Percentiles rank a stretch among this genome's conserved stretches.
Conservation (phyloP, 2,888 invertebrate genomes). For the Ametastegia equiseti region DNA sequence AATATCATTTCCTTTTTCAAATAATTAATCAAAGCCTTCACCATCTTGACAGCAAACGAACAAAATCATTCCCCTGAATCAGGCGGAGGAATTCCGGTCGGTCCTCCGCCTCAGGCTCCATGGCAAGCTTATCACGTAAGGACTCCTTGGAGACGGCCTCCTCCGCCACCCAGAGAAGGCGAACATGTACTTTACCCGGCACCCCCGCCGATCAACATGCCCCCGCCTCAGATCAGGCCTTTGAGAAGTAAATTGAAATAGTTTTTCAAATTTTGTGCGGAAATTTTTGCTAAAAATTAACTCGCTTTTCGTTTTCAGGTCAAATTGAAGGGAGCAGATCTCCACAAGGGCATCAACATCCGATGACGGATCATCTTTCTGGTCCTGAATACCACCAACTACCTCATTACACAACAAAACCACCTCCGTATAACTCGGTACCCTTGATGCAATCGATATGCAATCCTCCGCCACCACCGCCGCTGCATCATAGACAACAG, state of each 20-base stretch:
- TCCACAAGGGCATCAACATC: conserved; percentile 60
- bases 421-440: conserved; percentile 64
- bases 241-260: conserved; percentile 60
- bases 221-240: conserved; percentile 71
- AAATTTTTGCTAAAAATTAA: too few relatives aligned
- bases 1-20: background rate
- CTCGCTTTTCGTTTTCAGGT: conserved; percentile 58
- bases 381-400: conserved; percentile 66
- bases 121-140: conserved; percentile 69
- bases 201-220: conserved; percentile 69
- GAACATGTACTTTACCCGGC: conserved; percentile 59
- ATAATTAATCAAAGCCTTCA: background rate
- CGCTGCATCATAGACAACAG: conserved; percentile 59
- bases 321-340: conserved; percentile 66
- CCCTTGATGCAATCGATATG: conserved; percentile 70
- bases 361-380: conserved; percentile 62
- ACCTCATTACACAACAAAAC: conserved; percentile 64
- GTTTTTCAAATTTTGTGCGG: conserved; percentile 6
- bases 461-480: conserved; percentile 69
- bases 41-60: conserved; percentile 60
- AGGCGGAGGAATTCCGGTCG: background rate
- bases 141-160: conserved; percentile 66
- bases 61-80: conserved; percentile 58
- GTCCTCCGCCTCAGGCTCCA: conserved; percentile 62
- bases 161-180: conserved; percentile 59